Conservation (phyloP, 92 coral and sea anemone genomes). For the Actinernus sp. region DNA sequence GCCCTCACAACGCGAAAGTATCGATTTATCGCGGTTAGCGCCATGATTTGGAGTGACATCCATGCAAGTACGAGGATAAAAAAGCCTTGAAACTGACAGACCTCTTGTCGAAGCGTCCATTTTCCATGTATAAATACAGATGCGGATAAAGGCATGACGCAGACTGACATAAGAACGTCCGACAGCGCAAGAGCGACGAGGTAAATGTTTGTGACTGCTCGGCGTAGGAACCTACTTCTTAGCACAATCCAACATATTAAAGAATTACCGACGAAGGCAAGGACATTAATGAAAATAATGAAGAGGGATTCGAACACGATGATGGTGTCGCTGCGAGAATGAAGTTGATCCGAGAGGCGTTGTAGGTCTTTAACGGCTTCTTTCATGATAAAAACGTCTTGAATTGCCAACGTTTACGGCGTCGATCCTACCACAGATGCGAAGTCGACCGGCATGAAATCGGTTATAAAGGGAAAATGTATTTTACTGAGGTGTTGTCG, state of each 20-base stretch:
- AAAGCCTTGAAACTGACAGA: constrained; percentile 49
- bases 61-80: constrained; percentile 15
- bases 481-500: too few relatives aligned
- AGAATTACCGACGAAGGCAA: constrained; percentile 31
- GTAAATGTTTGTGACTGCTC: constrained; percentile 47
- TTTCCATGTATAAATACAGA: constrained; percentile 5
- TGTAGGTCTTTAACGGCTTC: constrained; percentile 9
- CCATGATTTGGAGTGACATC: constrained; percentile 42
- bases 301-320: constrained; percentile 25
- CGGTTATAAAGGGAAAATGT: too few relatives aligned
- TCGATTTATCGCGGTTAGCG: constrained; percentile 43
- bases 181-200: constrained; percentile 31
- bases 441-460: too few relatives aligned
- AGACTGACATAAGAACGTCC: constrained; percentile 33
- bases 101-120: constrained; percentile 14
- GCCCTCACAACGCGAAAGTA: constrained; percentile 47
- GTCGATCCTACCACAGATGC: too few relatives aligned
- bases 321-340: constrained; percentile 1
- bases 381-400: too few relatives aligned
- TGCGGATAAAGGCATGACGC: constrained; percentile 48
- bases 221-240: constrained; percentile 33
- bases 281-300: constrained; percentile 18
- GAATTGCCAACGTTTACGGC: too few relatives aligned
- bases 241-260: constrained; percentile 27
- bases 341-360: constrained; percentile 12